Conservation (phyloP, 2,113 vertebrate species). For the Tragulus kanchil region DNA sequence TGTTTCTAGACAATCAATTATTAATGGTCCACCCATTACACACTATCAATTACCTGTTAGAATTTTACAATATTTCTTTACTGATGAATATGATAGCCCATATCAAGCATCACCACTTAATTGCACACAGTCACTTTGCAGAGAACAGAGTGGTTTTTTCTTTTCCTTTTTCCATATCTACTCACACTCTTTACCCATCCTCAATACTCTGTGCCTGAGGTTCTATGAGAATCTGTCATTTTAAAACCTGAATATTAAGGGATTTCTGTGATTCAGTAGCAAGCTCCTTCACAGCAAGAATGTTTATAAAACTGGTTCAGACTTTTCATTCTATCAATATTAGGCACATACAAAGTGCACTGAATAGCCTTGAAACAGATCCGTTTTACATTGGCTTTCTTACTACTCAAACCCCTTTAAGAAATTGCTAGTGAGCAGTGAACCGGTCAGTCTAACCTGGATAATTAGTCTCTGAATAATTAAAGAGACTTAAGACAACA, state of each 20-base stretch:
- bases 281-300: constrained; percentile 36
- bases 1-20: constrained; percentile 71
- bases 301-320: background rate
- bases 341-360: constrained; percentile 30
- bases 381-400: background rate
- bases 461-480: constrained; percentile 70
- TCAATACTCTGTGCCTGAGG: constrained; percentile 66
- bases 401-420: constrained; percentile 58
- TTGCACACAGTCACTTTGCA: constrained; percentile 1
- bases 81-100: constrained; percentile 57
- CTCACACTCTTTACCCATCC: background rate
- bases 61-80: constrained; percentile 79
- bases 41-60: constrained; percentile 77
- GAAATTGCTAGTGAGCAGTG: constrained; percentile 79
- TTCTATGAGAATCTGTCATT: constrained; percentile 8
- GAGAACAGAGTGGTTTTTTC: background rate
- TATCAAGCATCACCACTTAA: constrained; percentile 34
- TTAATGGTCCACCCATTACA: constrained; percentile 76
- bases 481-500: constrained; percentile 68
- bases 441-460: constrained; percentile 82
- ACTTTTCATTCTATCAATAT: background rate
- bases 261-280: constrained; percentile 58
- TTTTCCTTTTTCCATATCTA: background rate
- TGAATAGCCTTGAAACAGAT: background rate
- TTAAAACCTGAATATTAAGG: constrained; percentile 73